A percentile compares a stretch with the other conserved stretches of the same genome.
Conservation (phyloP, 2,113 vertebrate species). For the Paramormyrops kingsleyae region DNA sequence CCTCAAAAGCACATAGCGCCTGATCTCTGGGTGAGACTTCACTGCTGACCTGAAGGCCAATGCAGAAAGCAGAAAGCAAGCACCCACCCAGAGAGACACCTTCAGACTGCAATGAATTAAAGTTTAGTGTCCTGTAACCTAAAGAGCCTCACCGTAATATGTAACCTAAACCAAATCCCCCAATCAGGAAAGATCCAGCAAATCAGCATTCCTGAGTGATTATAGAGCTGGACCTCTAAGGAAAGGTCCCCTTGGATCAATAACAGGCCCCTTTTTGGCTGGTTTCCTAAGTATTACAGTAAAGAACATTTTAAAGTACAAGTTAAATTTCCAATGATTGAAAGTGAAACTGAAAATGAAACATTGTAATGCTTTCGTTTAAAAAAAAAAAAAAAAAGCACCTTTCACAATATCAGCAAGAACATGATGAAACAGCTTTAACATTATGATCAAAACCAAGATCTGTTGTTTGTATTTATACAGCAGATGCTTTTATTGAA, state of each 20-base stretch:
- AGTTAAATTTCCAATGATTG: background rate
- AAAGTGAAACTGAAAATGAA: background rate
- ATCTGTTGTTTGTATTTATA: background rate
- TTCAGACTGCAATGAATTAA: background rate
- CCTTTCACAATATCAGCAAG: background rate
- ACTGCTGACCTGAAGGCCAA: background rate
- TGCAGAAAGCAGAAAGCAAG: background rate
- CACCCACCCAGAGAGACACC: background rate
- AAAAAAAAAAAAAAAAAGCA: background rate
- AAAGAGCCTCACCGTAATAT: background rate
- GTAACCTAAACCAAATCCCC: background rate
- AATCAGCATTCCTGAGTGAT: background rate
- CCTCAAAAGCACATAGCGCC: background rate
- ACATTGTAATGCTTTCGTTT: background rate
- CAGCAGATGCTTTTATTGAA: background rate
- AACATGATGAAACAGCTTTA: background rate
- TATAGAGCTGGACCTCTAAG: background rate
- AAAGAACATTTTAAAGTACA: background rate
- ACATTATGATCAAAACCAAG: slow-evolving; percentile 10
- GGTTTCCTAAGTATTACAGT: background rate
- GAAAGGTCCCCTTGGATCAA: background rate
- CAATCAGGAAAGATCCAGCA: background rate
- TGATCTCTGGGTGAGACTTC: background rate
- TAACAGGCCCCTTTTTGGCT: background rate
- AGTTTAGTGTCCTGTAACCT: background rate